Conservation (phyloP, 2,888 invertebrate genomes). For the Nemotelus nigrinus region DNA sequence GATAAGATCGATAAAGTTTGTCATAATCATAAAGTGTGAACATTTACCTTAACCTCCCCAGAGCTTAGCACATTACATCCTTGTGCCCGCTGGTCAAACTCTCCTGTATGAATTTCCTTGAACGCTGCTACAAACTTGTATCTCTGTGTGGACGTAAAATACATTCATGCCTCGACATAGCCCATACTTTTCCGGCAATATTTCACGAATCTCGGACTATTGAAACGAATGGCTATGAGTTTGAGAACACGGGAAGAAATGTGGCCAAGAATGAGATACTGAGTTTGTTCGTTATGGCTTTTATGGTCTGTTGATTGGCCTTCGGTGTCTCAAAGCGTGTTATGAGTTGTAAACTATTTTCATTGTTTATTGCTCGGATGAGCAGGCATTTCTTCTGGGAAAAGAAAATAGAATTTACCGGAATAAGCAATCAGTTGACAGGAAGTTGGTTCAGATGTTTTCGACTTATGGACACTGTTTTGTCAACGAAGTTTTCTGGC, state of each 20-base stretch:
- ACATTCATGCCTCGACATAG: not conserved
- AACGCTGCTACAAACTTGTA: not conserved
- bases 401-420: slow-evolving; percentile 30
- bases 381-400: slow-evolving; percentile 5
- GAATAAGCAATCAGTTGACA: slow-evolving; percentile 5
- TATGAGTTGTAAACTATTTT: slow-evolving; percentile 39
- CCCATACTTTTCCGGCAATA: slow-evolving; percentile 4
- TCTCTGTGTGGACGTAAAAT: not conserved
- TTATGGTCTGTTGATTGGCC: slow-evolving; percentile 44
- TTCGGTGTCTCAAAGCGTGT: slow-evolving; percentile 30
- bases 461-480: too few species aligned
- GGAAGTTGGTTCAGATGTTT: not conserved
- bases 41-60: slow-evolving; percentile 29
- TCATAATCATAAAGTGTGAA: slow-evolving; percentile 37
- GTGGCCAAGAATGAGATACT: not conserved
- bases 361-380: slow-evolving; percentile 19
- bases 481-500: too few species aligned
- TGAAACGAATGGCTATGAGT: slow-evolving; percentile 24
- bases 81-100: not conserved
- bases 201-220: slow-evolving; percentile 10
- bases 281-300: slow-evolving; percentile 18
- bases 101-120: not conserved
- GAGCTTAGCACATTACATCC: slow-evolving; percentile 3
- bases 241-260: not conserved
- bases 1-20: slow-evolving; percentile 28